Conservation (phyloP, 2,113 vertebrate genomes). For the Psammodynastes pulverulentus region DNA sequence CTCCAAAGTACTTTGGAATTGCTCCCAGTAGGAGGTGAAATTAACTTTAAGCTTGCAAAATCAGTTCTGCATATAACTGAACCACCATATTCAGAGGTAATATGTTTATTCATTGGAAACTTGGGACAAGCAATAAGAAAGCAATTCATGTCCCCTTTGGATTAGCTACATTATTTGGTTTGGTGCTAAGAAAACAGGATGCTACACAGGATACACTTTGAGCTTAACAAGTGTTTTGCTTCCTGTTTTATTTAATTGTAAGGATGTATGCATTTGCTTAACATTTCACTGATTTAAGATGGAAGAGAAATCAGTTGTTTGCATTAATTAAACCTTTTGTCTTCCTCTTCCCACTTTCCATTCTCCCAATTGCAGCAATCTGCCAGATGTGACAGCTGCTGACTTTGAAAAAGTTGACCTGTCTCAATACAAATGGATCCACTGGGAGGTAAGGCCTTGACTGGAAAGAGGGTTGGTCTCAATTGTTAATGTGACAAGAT, state of each 20-base stretch:
- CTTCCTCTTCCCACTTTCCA: neutral
- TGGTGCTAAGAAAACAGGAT: neutral
- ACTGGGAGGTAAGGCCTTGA: conserved; percentile 83
- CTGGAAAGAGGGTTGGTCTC: neutral
- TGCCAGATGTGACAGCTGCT: conserved; percentile 80
- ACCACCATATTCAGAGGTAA: neutral
- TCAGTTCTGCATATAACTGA: neutral
- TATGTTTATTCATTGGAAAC: neutral
- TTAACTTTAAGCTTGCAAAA: neutral
- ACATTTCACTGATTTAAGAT: neutral
- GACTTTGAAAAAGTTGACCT: conserved; percentile 86
- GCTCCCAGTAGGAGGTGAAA: neutral
- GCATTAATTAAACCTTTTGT: neutral
- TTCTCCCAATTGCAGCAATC: conserved; percentile 72
- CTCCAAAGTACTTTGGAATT: neutral
- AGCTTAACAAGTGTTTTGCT: neutral
- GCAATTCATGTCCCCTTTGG: neutral
- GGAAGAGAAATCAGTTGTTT: neutral
- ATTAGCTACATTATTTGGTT: neutral
- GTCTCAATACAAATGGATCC: conserved; percentile 86
- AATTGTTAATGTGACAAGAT: neutral
- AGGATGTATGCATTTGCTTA: neutral
- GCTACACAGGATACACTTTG: neutral
- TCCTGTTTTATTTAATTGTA: neutral
- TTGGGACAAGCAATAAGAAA: neutral